These are phyloP conservation scores for Cliona cf. orientalis DNA, from an alignment of 37 sponge, comb jelly and placozoan genomes.

Conservation along the genomic window DNA sequence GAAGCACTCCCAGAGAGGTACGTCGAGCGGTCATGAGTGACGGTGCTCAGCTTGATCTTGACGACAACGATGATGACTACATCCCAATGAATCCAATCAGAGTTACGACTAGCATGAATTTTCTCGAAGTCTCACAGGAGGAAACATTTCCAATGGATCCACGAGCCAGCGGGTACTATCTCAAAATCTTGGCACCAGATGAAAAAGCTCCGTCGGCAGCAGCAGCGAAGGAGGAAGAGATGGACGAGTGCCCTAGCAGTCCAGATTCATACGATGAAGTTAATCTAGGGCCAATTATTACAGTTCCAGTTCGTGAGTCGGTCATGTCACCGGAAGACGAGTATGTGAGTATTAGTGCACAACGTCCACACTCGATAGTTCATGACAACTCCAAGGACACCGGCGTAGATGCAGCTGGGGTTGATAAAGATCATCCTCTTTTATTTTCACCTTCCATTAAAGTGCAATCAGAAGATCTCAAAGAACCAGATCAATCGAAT, in stretches of 20 bases:
- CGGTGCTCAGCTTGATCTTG: constrained; percentile 3
- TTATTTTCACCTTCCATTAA: too few relatives aligned
- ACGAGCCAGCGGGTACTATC: constrained; percentile 7
- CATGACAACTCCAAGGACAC: too few relatives aligned
- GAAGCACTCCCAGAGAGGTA: constrained; percentile 36
- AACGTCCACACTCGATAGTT: too few relatives aligned
- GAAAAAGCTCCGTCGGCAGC: too few relatives aligned
- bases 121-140: not conserved
- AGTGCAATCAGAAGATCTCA: too few relatives aligned
- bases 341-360: not conserved
- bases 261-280: not conserved
- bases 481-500: not conserved
- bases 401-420: too few relatives aligned
- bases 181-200: constrained; percentile 32
- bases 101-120: not conserved
- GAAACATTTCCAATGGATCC: not conserved
- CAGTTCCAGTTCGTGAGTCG: not conserved
- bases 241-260: too few relatives aligned
- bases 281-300: not conserved
- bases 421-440: too few relatives aligned
- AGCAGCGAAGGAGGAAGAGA: too few relatives aligned
- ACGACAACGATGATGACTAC: constrained; percentile 32
- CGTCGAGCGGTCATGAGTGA: constrained; percentile 41
- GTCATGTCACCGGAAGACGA: not conserved
- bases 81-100: constrained; percentile 33